Evolutionary conservation across 2,797 vertebrate genomes (phyloP).

Genomic region (Anabas testudineus): DNA sequence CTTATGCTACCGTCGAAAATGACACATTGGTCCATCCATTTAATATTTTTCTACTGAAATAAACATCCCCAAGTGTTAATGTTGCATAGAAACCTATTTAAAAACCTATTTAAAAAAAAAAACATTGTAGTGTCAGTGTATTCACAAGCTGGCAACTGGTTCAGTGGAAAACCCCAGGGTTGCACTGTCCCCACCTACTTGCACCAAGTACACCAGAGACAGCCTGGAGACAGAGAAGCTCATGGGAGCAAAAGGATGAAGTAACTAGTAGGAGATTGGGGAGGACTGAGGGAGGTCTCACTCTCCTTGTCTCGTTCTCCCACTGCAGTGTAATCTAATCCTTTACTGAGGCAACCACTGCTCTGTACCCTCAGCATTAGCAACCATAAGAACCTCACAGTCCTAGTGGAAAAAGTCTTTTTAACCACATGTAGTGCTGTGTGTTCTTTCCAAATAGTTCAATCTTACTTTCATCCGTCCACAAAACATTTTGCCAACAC

Average conservation of each 20-base stretch:
- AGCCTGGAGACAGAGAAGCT: slow-evolving; percentile 46
- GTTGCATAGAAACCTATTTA: too few species aligned
- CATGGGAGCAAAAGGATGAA: slow-evolving; percentile 53
- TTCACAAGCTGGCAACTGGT: neutral
- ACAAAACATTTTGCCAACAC: too few species aligned
- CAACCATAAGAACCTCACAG: too few species aligned
- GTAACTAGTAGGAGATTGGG: slow-evolving; percentile 33
- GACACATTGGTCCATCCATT: neutral
- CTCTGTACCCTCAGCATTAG: slow-evolving; percentile 23
- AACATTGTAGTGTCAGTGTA: neutral
- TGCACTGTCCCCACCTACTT: neutral
- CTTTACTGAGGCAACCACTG: slow-evolving; percentile 25
- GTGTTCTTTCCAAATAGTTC: too few species aligned
- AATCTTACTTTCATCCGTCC: too few species aligned
- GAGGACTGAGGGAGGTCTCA: neutral
- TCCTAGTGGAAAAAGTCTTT: too few species aligned
- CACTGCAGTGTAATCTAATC: slow-evolving; percentile 64
- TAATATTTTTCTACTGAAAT: too few species aligned
- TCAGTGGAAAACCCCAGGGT: slow-evolving; percentile 13
- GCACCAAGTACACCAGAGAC: slow-evolving; percentile 36
- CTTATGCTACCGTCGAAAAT: slow-evolving; percentile 10
- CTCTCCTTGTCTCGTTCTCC: slow-evolving; percentile 13
- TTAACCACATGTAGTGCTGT: too few species aligned
- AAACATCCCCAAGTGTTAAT: too few species aligned
- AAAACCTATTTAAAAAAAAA: neutral